These are phyloP conservation scores for Lacanobia wlatinum DNA, from an alignment of 2,888 invertebrate genomes.

Conservation along the genomic window DNA sequence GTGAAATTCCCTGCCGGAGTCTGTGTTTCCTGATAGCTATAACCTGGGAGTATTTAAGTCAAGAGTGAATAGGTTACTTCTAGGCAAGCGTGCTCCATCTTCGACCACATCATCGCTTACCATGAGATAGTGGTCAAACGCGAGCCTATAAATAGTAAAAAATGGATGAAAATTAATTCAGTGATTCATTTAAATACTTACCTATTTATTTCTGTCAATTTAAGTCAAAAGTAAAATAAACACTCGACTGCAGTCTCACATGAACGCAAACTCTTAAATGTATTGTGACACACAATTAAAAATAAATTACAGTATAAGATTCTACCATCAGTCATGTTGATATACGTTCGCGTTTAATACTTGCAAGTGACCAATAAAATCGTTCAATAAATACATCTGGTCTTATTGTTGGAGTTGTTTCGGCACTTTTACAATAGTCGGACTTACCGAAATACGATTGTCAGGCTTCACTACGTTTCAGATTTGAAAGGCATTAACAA, in stretches of 20 bases:
- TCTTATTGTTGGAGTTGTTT: conserved; percentile 79
- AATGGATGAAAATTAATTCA: no score
- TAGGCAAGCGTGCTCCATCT: no score
- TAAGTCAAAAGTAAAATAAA: conserved; percentile 1
- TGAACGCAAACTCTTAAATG: conserved; percentile 1
- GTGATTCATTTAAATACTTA: no score
- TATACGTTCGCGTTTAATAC: conserved; percentile 81
- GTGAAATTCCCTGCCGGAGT: no score
- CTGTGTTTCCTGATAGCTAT: no score
- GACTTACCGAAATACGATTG: conserved; percentile 55
- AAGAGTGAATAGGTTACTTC: no score
- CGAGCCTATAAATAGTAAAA: no score
- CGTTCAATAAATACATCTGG: conserved; percentile 78
- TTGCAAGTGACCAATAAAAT: conserved; percentile 79
- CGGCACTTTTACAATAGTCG: conserved; percentile 77
- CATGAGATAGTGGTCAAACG: no score
- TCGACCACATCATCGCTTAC: no score
- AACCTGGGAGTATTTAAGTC: no score
- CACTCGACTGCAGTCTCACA: no score
- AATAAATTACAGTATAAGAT: conserved; percentile 56
- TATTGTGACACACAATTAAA: conserved; percentile 56
- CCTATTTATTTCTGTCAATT: background rate
- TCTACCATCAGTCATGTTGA: conserved; percentile 77
- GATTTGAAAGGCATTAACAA: conserved; percentile 13
- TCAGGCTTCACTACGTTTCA: conserved; percentile 1